A percentile compares a stretch with the other conserved stretches of the same genome.
These are phyloP conservation scores for Griposia aprilina DNA, from an alignment of 2,888 invertebrate species.

Conservation along the genomic window DNA sequence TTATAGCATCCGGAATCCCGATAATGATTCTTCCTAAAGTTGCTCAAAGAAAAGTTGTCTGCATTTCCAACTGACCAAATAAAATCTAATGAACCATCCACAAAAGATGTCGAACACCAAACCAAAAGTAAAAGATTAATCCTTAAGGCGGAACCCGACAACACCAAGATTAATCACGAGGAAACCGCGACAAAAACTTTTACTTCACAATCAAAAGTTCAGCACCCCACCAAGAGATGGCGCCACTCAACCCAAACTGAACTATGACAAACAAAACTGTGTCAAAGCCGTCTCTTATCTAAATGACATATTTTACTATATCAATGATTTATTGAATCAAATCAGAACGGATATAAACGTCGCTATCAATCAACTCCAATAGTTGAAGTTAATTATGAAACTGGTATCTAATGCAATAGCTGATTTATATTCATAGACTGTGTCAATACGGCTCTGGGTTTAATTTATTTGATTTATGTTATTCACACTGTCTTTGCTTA, in stretches of 20 bases:
- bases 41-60: neutral
- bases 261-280: slow-evolving; percentile 70
- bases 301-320: slow-evolving; percentile 76
- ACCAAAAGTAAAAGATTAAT: slow-evolving; percentile 32
- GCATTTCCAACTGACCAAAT: neutral
- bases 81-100: slow-evolving; percentile 1
- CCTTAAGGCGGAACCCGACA: slow-evolving; percentile 14
- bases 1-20: neutral
- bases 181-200: slow-evolving; percentile 26
- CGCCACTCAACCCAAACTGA: slow-evolving; percentile 70
- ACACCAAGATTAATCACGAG: slow-evolving; percentile 23
- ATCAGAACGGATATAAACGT: slow-evolving; percentile 77
- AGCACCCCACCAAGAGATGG: slow-evolving; percentile 76
- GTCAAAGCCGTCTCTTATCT: slow-evolving; percentile 82
- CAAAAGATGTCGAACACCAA: slow-evolving; percentile 7
- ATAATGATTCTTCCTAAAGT: neutral
- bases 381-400: slow-evolving; percentile 65
- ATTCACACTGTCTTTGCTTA: slow-evolving; percentile 60
- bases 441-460: slow-evolving; percentile 58
- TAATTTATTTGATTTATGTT: slow-evolving; percentile 65
- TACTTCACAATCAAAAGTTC: slow-evolving; percentile 66
- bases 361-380: slow-evolving; percentile 74
- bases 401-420: slow-evolving; percentile 60
- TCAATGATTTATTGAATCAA: slow-evolving; percentile 77
- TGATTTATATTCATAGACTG: slow-evolving; percentile 67